Base-by-base conservation (phyloP, 35 echinoderm and acorn worm genomes). In the Amphiura filiformis region DNA sequence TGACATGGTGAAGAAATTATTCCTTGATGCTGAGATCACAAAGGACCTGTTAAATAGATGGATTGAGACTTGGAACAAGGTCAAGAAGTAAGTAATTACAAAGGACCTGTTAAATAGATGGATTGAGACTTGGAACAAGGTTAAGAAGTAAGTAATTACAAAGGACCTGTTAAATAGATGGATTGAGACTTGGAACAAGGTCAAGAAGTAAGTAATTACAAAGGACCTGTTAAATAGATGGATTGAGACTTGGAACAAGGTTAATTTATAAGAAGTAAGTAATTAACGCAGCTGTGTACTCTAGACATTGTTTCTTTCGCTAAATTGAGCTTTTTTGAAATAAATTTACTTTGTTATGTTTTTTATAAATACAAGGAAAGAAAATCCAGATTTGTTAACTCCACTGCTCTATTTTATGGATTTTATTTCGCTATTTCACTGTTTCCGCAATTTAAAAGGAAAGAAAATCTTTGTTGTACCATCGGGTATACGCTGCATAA, bases 21-120 rank as follows among this genome's bases (percentile, higher is more conserved):
- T 89, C 23, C 57, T 79, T 42, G 92, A 94, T 90, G 92, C 77
- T 30, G 39, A 79, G 13, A 65, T 89, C 20, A 94, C 92, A 56
- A 80, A 56, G 0, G 36, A 77, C 1, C 80, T 89, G 36, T 32
- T 42, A 34, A 32, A 65, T 1, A 36, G 80, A 34, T 86, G 82
- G 84, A 82, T 79, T 39, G 79, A 77, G 18, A 39, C 26, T 32
- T 17, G 76, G 32, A 22, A 38, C 13, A 39, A 9, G 22, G 18
- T 28, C 61, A 20, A 26, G 12, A 20, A 36, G 13, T 2, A 38
- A 38, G 56, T 37, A 76, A 86, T 89, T 26, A 94, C 92, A 56
- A 80, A 56, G 0, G 36, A 77, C 1, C 80, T 89, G 36, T 32
- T 42, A 34, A 32, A 65, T 1, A 36, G 80, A 34, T 86, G 82